Evolutionary conservation across 2,888 invertebrate species (phyloP), one percentile per base, ranked within the genome.

Genomic region (Clitarchus hookeri): DNA sequence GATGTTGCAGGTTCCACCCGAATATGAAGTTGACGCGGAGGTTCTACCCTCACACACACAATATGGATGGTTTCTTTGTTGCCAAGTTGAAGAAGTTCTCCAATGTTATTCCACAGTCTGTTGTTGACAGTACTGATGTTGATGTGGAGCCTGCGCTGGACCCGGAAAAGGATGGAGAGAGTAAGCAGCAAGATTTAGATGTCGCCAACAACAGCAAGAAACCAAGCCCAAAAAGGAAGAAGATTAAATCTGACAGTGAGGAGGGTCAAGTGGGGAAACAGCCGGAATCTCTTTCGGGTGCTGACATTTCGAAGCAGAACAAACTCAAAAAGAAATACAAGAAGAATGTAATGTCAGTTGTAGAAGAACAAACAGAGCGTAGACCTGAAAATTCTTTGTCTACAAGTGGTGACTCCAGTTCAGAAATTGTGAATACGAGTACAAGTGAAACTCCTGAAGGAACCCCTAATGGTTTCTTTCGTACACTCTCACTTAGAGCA

Each of bases 21-120:
- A 96, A 96, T 19, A 92, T 99, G 91, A 97, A 97, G 90, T 91
- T 97, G 87, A 96, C 98, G 0, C 94, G 95, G 90, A 93, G 99
- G 85, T 98, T 97, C 92, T 99, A 99, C 92, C 99, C 99, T 0
- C 99, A 99, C 91, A 96, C 96, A 6, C 98, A 99, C 91, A 99
- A 99, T 91, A 97, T 99, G 96, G 99, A 99, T 92, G 99, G 99
- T 6, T 99, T 99, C 92, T 99, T 96, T 92, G 98, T 99, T 1
- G 99, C 99, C 0, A 99, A 99, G 92, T 92, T 99, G 23, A 98
- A 98, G 92, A 99, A 99, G 91, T 96, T 98, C 91, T 97, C 97
- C 0, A 97, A 98, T 92, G 93, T 94, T 79, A 93, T 94, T 92
- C 93, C 93, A 6, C 91, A 92, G 48, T 78, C 86, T 13, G 84